Evolutionary conservation across 2,797 vertebrate species (phyloP), one percentile per base, ranked within the genome.

Genomic region (Serranus cabrilla): DNA sequence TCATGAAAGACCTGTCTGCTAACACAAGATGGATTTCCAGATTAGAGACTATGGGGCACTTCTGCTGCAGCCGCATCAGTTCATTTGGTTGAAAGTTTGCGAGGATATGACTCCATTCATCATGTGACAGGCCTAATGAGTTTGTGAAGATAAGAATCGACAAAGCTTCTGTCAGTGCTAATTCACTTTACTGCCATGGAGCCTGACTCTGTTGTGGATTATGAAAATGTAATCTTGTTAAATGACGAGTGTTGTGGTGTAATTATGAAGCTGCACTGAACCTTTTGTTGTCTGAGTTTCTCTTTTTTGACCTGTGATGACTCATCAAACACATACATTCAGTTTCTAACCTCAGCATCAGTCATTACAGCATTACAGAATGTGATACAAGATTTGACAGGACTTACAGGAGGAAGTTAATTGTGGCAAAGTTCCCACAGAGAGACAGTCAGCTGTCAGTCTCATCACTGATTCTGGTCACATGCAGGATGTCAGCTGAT

Each of bases 171-270:
- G 13, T 82, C 74, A 50, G 46, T 73, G 72, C 62, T 88, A 80
- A 90, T 90, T 87, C 56, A 56, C 65, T 89, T 81, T 65, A 49
- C 70, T n/a, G 68, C 57, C 67, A 68, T 78, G 56, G 58, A 82
- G 79, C 67, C 68, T 3, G 66, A 64, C 67, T 88, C 82, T 82
- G 81, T 78, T 82, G 85, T 86, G 78, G 80, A 88, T 89, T 87
- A 85, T 60, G 58, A 81, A 73, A 71, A 61, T 23, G 16, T 81
- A 89, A 91, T 91, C 82, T 54, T 42, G 74, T 88, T 87, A 87
- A 85, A 87, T 68, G 54, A 66, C 14, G 34, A 63, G 70, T 64
- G 57, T 67, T 77, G 51, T 50, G 31, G 27, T 49, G 6, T 71
- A 80, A 86, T 89, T 76, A 75, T 43, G 62, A 80, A 61, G 54